Base-by-base conservation (phyloP, 2,113 vertebrate genomes). In the Pangasianodon hypophthalmus region DNA sequence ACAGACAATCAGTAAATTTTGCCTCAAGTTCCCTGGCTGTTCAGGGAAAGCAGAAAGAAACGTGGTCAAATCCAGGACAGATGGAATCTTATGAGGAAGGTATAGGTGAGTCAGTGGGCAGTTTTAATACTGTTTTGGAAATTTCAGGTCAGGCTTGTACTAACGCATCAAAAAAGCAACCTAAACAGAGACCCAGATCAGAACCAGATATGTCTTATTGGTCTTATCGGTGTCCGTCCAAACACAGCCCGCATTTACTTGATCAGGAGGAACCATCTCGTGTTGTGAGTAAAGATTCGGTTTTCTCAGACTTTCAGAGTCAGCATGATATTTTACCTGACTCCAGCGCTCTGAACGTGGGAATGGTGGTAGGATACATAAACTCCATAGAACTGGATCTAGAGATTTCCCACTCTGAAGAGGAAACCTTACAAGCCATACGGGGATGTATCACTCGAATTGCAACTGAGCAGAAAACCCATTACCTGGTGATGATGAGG, bases 321-420 rank as follows among this genome's bases (percentile, higher is more conserved):
- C 92, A 93, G 0, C 97, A 97, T 0, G 96, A 95, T 56, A 95
- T 94, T n/a, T 96, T 88, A 0, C 88, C 97, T 64, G 97, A 98
- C 56, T 97, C 97, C 21, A 96, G 95, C 29, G 93, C 97, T 92
- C 93, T 99, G 83, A 98, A 99, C 0, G 97, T 98, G 48, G 97
- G 97, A 90, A 96, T 99, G 97, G 95, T 99, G 1, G 98, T 99
- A 0, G 98, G 98, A 84, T 99, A 99, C 93, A 93, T 99, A 50
- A 98, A 98, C 83, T 98, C 98, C 3, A 98, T 97, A 0, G 98
- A 99, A 58, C 96, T 99, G 32, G 97, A 97, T 83, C 96, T 98
- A 44, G 96, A 95, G 13, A 94, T 96, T 6, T 93, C 93, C 0
- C 97, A 95, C 87, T 92, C 97, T 73, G 98, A 99, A 92, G 95